Evolutionary conservation across 2,797 vertebrate genomes (phyloP), one percentile per base, ranked within the genome.

Genomic region (Gymnoscopelus braueri): DNA sequence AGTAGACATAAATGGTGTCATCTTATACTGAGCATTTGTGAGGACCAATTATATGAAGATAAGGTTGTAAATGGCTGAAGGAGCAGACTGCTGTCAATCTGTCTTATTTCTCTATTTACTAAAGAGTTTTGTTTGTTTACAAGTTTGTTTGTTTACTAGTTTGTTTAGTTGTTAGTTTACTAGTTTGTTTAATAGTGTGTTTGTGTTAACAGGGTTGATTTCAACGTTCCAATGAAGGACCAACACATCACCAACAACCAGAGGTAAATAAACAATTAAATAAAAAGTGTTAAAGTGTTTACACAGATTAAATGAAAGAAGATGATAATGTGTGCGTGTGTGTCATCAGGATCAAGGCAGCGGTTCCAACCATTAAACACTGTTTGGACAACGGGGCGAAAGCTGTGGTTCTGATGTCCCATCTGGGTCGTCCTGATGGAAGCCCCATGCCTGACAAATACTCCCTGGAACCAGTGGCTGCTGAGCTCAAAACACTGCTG

Each of bases 151-250:
- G 2, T 29, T 29, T 29, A 29, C 19, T 19, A 29, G 26, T 29
- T 3, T 29, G 26, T 29, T 29, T 29, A 29, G 19, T 19, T 3
- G 26, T 29, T 3, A 3, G 26, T 29, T 29, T 29, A 39, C 39
- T 39, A 39, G 9, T 49, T 15, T 0, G 61, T 47, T 55, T 58
- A 5, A 68, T 9, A 63, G 48, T n/a, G 47, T 50, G 3, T 39
- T 39, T 61, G 5, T 68, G 51, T 84, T 88, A 90, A 63, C 82
- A 99, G 98, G 88, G 98, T 99, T 49, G 98, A 99, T 85, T 99
- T 99, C 91, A 99, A 99, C 44, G 97, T 99, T 75, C 98, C 98
- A 11, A 99, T 99, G 97, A 98, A 98, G 91, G 96, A 98, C 91
- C 94, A 98, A 81, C 80, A 95, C n/a, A 99, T 99, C 92, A 99